phyloP scores from a whole-genome alignment of 2,888 invertebrate species.

The Lepidochrysops patricia region DNA sequence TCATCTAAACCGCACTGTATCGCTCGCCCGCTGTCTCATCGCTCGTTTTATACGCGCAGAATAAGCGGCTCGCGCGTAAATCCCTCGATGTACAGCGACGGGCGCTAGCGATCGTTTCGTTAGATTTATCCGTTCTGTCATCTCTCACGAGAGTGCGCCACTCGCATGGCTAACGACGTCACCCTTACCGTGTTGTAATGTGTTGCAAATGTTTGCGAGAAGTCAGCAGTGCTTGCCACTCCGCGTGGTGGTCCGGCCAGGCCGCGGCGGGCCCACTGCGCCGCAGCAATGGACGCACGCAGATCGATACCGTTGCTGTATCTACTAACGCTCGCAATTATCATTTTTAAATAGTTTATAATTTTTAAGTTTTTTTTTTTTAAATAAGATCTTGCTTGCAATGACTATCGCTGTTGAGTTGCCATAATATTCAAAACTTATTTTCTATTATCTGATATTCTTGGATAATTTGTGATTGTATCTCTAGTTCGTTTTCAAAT shows the following conservation, averaged over 20 bases:
- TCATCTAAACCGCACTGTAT: constrained; percentile 10
- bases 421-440: too few species aligned
- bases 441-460: too few species aligned
- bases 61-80: not conserved
- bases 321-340: constrained; percentile 42
- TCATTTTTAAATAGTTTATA: constrained; percentile 54
- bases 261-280: constrained; percentile 27
- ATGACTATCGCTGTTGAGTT: too few species aligned
- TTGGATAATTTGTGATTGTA: not conserved
- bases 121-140: constrained; percentile 65
- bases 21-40: constrained; percentile 29
- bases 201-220: constrained; percentile 49
- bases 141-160: constrained; percentile 72
- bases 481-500: too few species aligned
- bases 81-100: constrained; percentile 37
- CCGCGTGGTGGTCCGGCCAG: constrained; percentile 36
- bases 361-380: constrained; percentile 21
- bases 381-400: not conserved
- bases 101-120: constrained; percentile 28
- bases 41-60: constrained; percentile 19
- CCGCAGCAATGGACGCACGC: constrained; percentile 53
- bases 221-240: constrained; percentile 51
- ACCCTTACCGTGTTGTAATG: constrained; percentile 58
- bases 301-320: constrained; percentile 54
- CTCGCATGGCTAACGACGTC: constrained; percentile 59